Conservation (phyloP, 2,113 vertebrate species). For the Colaptes auratus region DNA sequence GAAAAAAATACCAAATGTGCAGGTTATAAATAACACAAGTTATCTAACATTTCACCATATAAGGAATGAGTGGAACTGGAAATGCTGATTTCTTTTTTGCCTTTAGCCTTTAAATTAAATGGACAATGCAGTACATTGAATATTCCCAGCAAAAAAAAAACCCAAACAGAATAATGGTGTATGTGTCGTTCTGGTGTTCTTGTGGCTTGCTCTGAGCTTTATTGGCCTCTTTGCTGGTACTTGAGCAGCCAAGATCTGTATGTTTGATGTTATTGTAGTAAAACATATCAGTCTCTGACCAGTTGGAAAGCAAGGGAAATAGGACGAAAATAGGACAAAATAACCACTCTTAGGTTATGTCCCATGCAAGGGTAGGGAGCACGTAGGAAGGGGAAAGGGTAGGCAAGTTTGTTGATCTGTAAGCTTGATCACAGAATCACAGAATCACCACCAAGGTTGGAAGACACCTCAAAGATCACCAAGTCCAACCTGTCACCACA, state of each 20-base stretch:
- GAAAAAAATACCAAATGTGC: constrained; percentile 51
- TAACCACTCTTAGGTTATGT: too few species aligned
- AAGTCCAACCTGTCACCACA: too few species aligned
- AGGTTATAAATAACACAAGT: constrained; percentile 67
- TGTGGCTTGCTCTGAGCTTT: neutral
- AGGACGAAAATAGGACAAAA: too few species aligned
- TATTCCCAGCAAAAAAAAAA: neutral
- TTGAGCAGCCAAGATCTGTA: neutral
- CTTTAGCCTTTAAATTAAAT: constrained; percentile 33
- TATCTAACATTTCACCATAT: constrained; percentile 70
- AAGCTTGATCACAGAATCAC: too few species aligned
- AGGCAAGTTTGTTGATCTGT: too few species aligned
- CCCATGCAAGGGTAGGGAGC: accelerated
- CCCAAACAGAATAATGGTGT: neutral
- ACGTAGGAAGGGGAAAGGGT: too few species aligned
- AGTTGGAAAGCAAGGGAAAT: neutral
- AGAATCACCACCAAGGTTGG: too few species aligned
- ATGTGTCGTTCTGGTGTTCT: neutral
- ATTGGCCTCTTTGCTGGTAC: neutral
- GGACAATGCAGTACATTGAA: neutral
- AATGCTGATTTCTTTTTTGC: constrained; percentile 56
- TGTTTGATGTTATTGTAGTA: neutral
- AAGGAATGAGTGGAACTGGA: constrained; percentile 55
- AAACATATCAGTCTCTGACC: neutral
- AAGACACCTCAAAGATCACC: too few species aligned